phyloP scores from a whole-genome alignment of 35 echinoderm and acorn worm genomes.

The Ptychodera flava region DNA sequence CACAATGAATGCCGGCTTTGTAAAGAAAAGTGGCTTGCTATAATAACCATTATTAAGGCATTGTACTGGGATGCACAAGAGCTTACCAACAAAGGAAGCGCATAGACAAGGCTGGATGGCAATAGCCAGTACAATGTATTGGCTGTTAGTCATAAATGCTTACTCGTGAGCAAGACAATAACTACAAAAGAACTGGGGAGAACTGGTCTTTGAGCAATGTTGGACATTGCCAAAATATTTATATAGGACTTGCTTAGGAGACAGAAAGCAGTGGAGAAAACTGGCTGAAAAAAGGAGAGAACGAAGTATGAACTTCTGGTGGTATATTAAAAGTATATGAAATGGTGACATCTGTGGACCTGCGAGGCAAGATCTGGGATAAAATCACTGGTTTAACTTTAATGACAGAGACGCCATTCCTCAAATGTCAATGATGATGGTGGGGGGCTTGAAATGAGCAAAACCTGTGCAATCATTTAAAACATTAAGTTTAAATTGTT shows the following conservation, averaged over 20 bases:
- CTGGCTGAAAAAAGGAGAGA: too few species aligned
- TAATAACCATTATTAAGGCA: neutral
- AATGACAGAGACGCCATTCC: too few species aligned
- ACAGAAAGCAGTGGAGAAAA: too few species aligned
- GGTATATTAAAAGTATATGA: too few species aligned
- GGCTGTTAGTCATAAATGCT: neutral
- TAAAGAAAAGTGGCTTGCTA: neutral
- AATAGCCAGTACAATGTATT: neutral
- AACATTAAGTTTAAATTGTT: too few species aligned
- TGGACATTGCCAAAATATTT: neutral
- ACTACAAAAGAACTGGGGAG: neutral
- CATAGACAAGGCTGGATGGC: neutral
- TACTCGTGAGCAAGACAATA: neutral
- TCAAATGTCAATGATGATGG: too few species aligned
- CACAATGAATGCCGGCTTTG: neutral
- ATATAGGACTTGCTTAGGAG: neutral
- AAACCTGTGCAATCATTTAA: too few species aligned
- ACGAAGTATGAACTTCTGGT: too few species aligned
- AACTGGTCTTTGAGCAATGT: neutral
- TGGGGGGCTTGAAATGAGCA: too few species aligned
- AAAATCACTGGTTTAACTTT: too few species aligned
- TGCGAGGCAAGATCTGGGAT: neutral
- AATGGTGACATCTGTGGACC: neutral
- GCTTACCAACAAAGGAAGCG: neutral
- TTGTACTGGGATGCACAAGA: neutral